Percentiles rank a stretch among this genome's conserved stretches.
Conservation (phyloP, 2,113 vertebrate genomes). For the Gasterosteus nipponicus region DNA sequence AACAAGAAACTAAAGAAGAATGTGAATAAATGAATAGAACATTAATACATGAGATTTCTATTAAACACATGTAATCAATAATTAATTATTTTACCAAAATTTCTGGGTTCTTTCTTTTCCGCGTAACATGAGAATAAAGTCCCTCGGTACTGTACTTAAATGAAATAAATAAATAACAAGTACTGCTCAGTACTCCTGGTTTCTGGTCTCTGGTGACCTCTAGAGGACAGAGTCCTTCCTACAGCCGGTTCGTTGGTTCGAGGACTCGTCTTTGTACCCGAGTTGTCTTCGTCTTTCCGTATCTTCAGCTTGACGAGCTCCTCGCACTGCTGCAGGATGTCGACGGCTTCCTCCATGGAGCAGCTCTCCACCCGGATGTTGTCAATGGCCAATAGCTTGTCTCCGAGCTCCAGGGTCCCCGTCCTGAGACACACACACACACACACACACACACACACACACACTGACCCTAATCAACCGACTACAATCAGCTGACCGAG, state of each 20-base stretch:
- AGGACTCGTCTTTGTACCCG: constrained; percentile 80
- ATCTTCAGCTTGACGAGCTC: constrained; percentile 97
- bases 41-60: too few relatives aligned
- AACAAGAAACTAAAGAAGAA: too few relatives aligned
- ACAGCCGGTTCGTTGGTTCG: background rate
- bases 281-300: constrained; percentile 98
- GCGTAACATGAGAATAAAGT: too few relatives aligned
- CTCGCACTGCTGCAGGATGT: constrained; percentile 97
- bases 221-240: background rate
- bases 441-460: background rate
- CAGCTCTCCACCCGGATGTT: constrained; percentile 97
- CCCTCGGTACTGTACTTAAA: too few relatives aligned
- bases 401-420: constrained; percentile 94
- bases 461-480: constrained; percentile 30
- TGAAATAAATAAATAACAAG: too few relatives aligned
- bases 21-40: background rate
- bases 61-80: too few relatives aligned
- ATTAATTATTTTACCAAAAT: too few relatives aligned
- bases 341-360: constrained; percentile 97
- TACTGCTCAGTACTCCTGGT: too few relatives aligned
- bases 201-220: background rate
- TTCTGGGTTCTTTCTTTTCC: too few relatives aligned
- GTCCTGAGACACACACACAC: constrained; percentile 81
- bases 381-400: constrained; percentile 96
- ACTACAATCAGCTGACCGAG: constrained; percentile 4